Evolutionary conservation across 1,140 invertebrate genomes (phyloP).

Genomic region (Chlorops oryzae): DNA sequence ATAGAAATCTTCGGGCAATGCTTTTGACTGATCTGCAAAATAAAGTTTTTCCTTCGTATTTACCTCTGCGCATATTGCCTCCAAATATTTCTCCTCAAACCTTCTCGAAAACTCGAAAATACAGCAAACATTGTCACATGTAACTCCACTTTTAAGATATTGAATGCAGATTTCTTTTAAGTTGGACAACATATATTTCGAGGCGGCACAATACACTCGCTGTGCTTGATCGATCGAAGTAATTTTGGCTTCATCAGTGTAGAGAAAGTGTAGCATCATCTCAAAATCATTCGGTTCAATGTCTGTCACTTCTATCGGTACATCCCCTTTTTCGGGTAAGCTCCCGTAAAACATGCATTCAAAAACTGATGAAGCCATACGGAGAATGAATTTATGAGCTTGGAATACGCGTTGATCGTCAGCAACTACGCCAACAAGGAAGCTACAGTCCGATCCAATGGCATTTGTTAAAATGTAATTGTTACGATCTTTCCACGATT

Average conservation of each 20-base stretch:
- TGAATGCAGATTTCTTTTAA: neutral
- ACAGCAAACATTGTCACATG: neutral
- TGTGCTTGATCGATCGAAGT: neutral
- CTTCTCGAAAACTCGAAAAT: neutral
- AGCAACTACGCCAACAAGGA: neutral
- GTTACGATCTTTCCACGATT: neutral
- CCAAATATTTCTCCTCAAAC: too few relatives aligned
- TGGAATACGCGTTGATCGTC: neutral
- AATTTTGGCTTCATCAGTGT: neutral
- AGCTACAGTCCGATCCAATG: neutral
- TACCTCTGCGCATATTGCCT: too few relatives aligned
- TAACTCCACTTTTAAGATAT: neutral
- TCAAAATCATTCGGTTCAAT: neutral
- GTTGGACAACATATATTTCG: neutral
- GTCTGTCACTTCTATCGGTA: neutral
- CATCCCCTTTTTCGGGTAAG: conserved; percentile 54
- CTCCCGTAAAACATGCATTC: conserved; percentile 67
- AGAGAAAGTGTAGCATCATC: neutral
- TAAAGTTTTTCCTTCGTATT: too few relatives aligned
- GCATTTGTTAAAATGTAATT: neutral
- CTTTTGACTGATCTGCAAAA: neutral
- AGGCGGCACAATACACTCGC: neutral
- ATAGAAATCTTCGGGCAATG: too few relatives aligned
- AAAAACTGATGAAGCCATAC: conserved; percentile 73
- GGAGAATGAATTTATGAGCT: conserved; percentile 68